These are phyloP conservation scores for Chrysolina oricalcia DNA, from an alignment of 2,888 invertebrate genomes.

Conservation along the genomic window DNA sequence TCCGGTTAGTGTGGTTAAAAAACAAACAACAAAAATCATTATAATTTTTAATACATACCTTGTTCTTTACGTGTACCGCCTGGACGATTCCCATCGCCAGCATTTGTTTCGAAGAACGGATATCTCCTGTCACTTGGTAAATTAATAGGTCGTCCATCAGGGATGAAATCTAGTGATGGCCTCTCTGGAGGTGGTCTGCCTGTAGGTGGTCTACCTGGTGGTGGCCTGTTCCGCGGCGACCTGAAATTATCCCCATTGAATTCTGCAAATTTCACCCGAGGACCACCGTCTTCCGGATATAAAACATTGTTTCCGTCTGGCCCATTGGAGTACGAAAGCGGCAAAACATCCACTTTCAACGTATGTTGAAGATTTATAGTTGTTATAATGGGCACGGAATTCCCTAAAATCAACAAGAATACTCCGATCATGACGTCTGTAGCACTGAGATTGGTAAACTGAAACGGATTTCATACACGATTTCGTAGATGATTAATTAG, in stretches of 20 bases:
- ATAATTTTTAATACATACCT: too few relatives aligned
- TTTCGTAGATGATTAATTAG: background rate
- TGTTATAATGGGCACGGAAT: slow-evolving; percentile 67
- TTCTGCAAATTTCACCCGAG: background rate
- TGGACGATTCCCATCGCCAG: background rate
- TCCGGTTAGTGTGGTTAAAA: too few relatives aligned
- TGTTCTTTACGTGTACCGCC: background rate
- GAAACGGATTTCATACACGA: background rate
- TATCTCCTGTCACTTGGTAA: background rate
- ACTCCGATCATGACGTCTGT: background rate
- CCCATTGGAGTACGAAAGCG: slow-evolving; percentile 40
- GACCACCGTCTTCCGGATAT: background rate
- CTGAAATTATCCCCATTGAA: background rate
- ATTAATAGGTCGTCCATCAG: background rate
- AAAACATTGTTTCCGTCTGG: slow-evolving; percentile 36
- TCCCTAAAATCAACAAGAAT: slow-evolving; percentile 51
- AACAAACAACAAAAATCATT: too few relatives aligned
- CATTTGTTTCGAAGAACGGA: background rate
- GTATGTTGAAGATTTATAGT: slow-evolving; percentile 74
- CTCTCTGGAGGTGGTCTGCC: background rate
- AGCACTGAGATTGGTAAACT: slow-evolving; percentile 11
- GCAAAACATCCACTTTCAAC: slow-evolving; percentile 67
- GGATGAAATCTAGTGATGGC: background rate
- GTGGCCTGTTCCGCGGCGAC: background rate
- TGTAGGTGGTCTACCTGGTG: background rate